phyloP scores from a whole-genome alignment of 2,888 invertebrate genomes.

The Bellardia pandia region DNA sequence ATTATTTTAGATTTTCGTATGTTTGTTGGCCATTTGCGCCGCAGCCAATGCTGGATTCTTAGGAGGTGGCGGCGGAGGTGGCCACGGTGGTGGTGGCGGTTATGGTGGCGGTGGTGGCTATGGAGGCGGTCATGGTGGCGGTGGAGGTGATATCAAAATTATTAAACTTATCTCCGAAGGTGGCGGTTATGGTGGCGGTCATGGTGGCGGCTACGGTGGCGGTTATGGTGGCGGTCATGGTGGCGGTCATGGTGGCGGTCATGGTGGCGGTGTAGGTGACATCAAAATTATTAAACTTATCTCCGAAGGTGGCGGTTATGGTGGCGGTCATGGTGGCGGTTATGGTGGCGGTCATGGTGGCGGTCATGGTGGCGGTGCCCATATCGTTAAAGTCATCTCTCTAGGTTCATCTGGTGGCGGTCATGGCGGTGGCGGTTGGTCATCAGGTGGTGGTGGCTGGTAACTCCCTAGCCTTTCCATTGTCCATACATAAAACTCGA shows the following conservation, averaged over 20 bases:
- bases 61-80: slow-evolving; percentile 49
- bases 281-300: slow-evolving; percentile 60
- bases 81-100: slow-evolving; percentile 64
- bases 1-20: slow-evolving; percentile 73
- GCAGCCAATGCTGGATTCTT: slow-evolving; percentile 73
- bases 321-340: slow-evolving; percentile 12
- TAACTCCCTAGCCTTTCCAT: slow-evolving; percentile 12
- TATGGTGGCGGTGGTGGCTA: slow-evolving; percentile 69
- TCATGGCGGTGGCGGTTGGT: slow-evolving; percentile 26
- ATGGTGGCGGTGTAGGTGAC: too few species aligned
- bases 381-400: too few species aligned
- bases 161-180: slow-evolving; percentile 67
- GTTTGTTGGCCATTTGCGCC: slow-evolving; percentile 71
- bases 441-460: slow-evolving; percentile 13
- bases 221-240: slow-evolving; percentile 8
- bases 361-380: slow-evolving; percentile 34
- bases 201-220: slow-evolving; percentile 52
- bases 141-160: slow-evolving; percentile 54
- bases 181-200: slow-evolving; percentile 29
- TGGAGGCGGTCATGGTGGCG: slow-evolving; percentile 42
- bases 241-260: slow-evolving; percentile 21
- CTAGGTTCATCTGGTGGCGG: too few species aligned
- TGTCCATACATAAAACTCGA: not conserved
- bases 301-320: slow-evolving; percentile 31
- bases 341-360: slow-evolving; percentile 8